phyloP scores from a whole-genome alignment of 2,797 vertebrate species.

The Lates japonicus region DNA sequence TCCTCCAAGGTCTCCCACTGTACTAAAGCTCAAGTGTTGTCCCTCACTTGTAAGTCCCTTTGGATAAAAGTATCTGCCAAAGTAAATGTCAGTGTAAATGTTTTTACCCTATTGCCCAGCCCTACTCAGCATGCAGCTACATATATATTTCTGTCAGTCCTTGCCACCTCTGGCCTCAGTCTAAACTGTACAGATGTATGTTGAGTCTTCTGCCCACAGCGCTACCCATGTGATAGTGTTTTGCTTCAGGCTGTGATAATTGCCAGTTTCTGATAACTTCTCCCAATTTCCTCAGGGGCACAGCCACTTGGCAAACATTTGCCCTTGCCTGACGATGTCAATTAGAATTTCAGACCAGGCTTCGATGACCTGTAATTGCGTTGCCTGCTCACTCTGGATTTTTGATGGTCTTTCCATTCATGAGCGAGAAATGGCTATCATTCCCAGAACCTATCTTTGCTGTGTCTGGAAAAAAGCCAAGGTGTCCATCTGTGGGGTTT shows the following conservation, averaged over 20 bases:
- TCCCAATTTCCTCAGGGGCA: constrained; percentile 46
- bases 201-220: constrained; percentile 3
- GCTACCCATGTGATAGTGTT: constrained; percentile 3
- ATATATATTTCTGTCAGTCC: neutral
- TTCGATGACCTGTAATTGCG: constrained; percentile 19
- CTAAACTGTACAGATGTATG: constrained; percentile 2
- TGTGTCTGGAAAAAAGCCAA: constrained; percentile 57
- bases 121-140: neutral
- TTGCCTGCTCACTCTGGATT: constrained; percentile 26
- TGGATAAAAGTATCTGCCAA: too few species aligned
- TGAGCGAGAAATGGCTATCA: constrained; percentile 36
- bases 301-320: constrained; percentile 57
- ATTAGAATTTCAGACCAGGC: constrained; percentile 47
- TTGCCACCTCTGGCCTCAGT: neutral
- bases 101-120: neutral
- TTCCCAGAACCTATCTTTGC: constrained; percentile 30
- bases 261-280: constrained; percentile 47
- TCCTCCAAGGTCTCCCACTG: too few species aligned
- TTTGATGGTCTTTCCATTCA: constrained; percentile 31
- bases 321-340: constrained; percentile 30
- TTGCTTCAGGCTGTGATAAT: constrained; percentile 51
- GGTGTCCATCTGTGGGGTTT: constrained; percentile 69
- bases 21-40: too few species aligned
- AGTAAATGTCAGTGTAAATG: too few species aligned
- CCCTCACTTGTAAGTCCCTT: too few species aligned